These are phyloP conservation scores for Podarcis lilfordi DNA, from an alignment of 2,797 vertebrate genomes.

Conservation along the genomic window DNA sequence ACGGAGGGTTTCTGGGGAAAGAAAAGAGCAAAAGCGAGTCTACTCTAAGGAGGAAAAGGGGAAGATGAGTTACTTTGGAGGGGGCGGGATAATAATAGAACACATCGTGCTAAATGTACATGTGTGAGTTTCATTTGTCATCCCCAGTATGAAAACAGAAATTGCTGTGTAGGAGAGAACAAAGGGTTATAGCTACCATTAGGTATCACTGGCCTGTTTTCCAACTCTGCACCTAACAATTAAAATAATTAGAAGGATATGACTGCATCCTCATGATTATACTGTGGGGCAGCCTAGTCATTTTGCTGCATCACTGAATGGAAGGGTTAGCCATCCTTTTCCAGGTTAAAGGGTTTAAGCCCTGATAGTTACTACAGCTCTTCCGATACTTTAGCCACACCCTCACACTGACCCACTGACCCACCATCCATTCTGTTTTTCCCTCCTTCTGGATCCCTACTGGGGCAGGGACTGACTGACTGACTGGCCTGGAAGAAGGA, in stretches of 20 bases:
- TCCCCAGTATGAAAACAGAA: not conserved
- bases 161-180: not conserved
- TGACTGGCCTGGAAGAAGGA: too few species aligned
- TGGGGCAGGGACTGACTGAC: too few species aligned
- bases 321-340: not conserved
- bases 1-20: not conserved
- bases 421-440: not conserved
- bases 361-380: not conserved
- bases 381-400: not conserved
- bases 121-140: not conserved
- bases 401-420: not conserved
- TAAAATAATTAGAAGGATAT: constrained; percentile 20
- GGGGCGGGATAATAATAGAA: not conserved
- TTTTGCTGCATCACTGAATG: not conserved
- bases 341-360: not conserved
- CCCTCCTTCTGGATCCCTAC: not conserved
- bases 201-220: constrained; percentile 5
- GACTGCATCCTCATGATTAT: constrained; percentile 12
- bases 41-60: not conserved
- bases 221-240: constrained; percentile 14
- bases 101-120: not conserved
- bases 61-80: not conserved
- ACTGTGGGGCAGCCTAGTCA: not conserved
- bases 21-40: not conserved
- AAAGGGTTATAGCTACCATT: not conserved